Conservation (phyloP, 92 coral and sea anemone genomes). For the Porites lobata region DNA sequence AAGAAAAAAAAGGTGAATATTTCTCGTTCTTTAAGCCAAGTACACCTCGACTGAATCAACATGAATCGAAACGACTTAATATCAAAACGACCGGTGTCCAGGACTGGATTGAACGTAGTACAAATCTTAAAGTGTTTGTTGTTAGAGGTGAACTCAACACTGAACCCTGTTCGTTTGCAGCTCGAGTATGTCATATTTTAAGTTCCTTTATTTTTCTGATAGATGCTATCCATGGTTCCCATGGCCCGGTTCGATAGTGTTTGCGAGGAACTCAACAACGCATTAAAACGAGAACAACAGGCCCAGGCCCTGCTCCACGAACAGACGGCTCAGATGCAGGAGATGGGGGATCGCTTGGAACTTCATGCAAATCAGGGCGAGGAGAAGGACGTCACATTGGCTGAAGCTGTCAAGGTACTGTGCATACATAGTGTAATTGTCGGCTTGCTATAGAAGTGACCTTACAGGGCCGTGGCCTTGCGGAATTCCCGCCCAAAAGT, state of each 20-base stretch:
- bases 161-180: too few relatives aligned
- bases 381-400: conserved; percentile 94
- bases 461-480: too few relatives aligned
- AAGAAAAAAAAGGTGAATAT: too few relatives aligned
- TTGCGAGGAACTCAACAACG: conserved; percentile 94
- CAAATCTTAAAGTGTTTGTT: not conserved
- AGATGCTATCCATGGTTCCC: conserved; percentile 96
- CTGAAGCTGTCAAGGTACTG: conserved; percentile 91
- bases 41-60: too few relatives aligned
- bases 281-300: conserved; percentile 96
- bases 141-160: not conserved
- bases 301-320: conserved; percentile 97
- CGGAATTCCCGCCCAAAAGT: too few relatives aligned
- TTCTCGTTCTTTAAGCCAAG: too few relatives aligned
- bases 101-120: not conserved
- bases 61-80: too few relatives aligned
- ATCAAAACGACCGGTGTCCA: too few relatives aligned
- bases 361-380: conserved; percentile 89
- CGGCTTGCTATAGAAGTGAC: not conserved
- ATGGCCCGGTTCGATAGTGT: conserved; percentile 90
- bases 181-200: too few relatives aligned
- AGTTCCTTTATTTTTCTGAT: not conserved
- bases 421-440: not conserved
- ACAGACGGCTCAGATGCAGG: conserved; percentile 97
- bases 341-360: conserved; percentile 92